phyloP scores from a whole-genome alignment of 2,888 invertebrate species.

The Agrochola lychnidis region DNA sequence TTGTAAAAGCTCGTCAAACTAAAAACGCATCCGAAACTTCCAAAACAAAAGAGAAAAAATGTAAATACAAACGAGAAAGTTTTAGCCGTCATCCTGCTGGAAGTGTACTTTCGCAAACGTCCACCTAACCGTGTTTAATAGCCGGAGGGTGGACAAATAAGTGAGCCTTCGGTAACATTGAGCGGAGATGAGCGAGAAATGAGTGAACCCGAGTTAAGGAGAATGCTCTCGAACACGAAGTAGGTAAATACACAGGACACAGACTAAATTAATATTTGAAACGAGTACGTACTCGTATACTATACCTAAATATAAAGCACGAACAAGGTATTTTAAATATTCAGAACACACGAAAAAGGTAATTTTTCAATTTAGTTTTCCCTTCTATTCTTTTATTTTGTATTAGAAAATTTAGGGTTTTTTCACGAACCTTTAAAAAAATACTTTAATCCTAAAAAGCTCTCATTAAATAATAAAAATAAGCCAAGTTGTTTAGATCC shows the following conservation, averaged over 20 bases:
- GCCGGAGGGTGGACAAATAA: conserved; percentile 54
- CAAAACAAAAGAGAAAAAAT: conserved; percentile 31
- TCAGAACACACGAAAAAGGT: neutral
- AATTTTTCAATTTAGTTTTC: neutral
- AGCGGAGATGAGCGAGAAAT: conserved; percentile 36
- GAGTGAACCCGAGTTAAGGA: neutral
- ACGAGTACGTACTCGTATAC: neutral
- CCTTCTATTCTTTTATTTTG: neutral
- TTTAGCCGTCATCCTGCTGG: conserved; percentile 38
- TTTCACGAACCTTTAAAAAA: too few relatives aligned
- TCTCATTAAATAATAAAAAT: too few relatives aligned
- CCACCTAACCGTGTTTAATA: conserved; percentile 56
- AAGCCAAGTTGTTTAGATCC: neutral
- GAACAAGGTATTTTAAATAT: neutral
- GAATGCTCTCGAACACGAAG: neutral
- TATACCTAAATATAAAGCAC: neutral
- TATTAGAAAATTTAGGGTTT: neutral
- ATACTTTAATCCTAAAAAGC: too few relatives aligned
- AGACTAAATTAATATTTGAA: neutral
- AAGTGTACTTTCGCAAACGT: conserved; percentile 53
- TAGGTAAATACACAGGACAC: neutral
- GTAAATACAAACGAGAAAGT: conserved; percentile 41
- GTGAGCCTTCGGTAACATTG: conserved; percentile 13
- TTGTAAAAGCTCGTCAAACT: neutral
- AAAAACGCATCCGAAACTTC: conserved; percentile 30